Base-by-base conservation (phyloP, 2,888 invertebrate genomes). In the Entomobrya proxima region DNA sequence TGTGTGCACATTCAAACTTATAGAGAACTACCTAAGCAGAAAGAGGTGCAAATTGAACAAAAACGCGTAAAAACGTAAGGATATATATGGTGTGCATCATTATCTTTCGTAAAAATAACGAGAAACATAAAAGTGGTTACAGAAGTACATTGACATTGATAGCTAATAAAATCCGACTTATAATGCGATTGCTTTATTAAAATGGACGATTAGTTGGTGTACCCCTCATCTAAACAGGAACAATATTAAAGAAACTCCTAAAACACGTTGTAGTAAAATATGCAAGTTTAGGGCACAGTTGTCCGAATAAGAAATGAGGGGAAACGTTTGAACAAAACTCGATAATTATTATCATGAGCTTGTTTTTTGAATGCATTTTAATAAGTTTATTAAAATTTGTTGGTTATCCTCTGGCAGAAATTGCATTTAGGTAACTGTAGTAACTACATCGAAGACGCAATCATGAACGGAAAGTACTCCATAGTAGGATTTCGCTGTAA, bases 301-400 rank as follows among this genome's bases (percentile, higher is more conserved):
- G 50, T 69, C 52, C 52, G 72, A 81, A 55, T 81, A 30, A 44
- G 44, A 72, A 80, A 81, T 72, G 58, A 64, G 40, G 15, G 47
- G 35, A 32, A 44, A 50, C 58, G 58, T 37, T 55, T 58, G 24
- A 35, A 76, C 13, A 58, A 15, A 11, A 13, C 55, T 27, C 50
- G 69, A 81, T 81, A 81, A 81, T 81, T 81, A 72, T 81, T 32
- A 67, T 37, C 37, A 44, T 44, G 40, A 58, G 69, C 79, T 79
- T 37, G 69, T 79, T 78, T 77, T 47, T 64, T 64, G 35, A 52
- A 79, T 69, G 74, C 61, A 74, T 81, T 81, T 81, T 74, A 74
- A 74, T 74, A 61, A 72, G 44, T 44, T 11, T 40, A 74, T 81
- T 74, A 58, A 67, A 67, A 67, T 67, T 67, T 37, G 37, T 21